Base-by-base conservation (phyloP, 2,797 vertebrate species). In the Nyctalus aviator region DNA sequence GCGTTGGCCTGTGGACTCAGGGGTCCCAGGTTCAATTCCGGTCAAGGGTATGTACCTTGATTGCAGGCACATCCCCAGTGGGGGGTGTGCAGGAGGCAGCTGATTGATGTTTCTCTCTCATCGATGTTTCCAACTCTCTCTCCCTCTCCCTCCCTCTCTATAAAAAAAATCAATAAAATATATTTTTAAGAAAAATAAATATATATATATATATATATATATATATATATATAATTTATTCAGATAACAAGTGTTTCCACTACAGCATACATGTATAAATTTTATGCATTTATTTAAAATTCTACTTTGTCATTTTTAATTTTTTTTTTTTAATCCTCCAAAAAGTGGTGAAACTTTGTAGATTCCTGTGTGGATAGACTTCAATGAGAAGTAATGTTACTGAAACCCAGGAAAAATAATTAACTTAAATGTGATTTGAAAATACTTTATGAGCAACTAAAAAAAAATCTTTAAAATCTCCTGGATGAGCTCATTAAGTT, bases 351-450 rank as follows among this genome's bases (percentile, higher is more conserved):
- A 59, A 82, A 69, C 15, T 30, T 66, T 66, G 2, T 32, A 79
- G 46, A 69, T 79, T 82, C 32, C 30, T 64, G 8, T 30, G 30
- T 82, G 35, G 50, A 59, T 37, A 82, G 71, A 84, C n/a, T 72
- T 89, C 50, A 18, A 0, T 62, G 76, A 84, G 71, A 93, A 62
- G 25, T 27, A 76, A 81, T 75, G 37, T 94, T 93, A 87, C 27
- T 18, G 32, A 93, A 89, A 91, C 30, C 37, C 14, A 71, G 59
- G 57, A 93, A 93, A 93, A 93, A 93, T 55, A 88, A 88, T 77
- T 12, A 94, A 73, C 57, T 72, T 77, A 90, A 92, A 77, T 81
- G 25, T 59, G 35, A 68, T 84, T 90, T 53, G 48, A 82, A 87
- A 81, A 81, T 21, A 79, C 18, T 71, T 62, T 35, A 79, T 41